These are phyloP conservation scores for Hemitrygon akajei DNA, from an alignment of 2,797 vertebrate species.

Conservation along the genomic window DNA sequence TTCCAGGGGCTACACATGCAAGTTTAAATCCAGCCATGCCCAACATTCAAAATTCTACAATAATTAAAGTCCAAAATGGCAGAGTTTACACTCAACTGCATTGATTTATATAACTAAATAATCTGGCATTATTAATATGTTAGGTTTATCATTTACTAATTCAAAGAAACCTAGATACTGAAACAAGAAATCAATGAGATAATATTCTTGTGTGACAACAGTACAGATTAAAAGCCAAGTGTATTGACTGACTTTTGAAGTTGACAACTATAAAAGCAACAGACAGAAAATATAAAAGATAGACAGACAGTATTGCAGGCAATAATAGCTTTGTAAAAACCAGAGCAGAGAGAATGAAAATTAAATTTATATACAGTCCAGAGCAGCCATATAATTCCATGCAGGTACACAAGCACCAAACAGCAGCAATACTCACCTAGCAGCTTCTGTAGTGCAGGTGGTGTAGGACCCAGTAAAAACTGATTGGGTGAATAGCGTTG, in stretches of 20 bases:
- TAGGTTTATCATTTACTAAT: neutral
- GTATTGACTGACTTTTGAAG: neutral
- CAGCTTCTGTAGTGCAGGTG: constrained; percentile 88
- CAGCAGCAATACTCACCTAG: constrained; percentile 67
- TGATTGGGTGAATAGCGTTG: constrained; percentile 84
- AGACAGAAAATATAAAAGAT: neutral
- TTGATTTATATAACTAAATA: neutral
- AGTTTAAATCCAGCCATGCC: neutral
- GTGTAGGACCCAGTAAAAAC: constrained; percentile 77
- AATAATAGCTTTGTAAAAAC: constrained; percentile 28
- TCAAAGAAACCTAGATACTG: neutral
- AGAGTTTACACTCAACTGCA: neutral
- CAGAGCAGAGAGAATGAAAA: constrained; percentile 15
- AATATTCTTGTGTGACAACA: neutral
- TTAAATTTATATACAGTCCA: neutral
- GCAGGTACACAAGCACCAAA: neutral
- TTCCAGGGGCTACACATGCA: neutral
- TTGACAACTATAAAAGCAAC: neutral
- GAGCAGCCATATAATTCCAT: neutral
- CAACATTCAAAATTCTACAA: neutral
- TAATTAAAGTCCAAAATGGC: neutral
- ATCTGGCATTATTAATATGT: neutral
- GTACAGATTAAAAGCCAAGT: neutral
- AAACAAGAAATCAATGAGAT: neutral
- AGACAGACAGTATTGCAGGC: neutral